These are phyloP conservation scores for Piscicola geometra DNA, from an alignment of 2,888 invertebrate species.

Conservation along the genomic window DNA sequence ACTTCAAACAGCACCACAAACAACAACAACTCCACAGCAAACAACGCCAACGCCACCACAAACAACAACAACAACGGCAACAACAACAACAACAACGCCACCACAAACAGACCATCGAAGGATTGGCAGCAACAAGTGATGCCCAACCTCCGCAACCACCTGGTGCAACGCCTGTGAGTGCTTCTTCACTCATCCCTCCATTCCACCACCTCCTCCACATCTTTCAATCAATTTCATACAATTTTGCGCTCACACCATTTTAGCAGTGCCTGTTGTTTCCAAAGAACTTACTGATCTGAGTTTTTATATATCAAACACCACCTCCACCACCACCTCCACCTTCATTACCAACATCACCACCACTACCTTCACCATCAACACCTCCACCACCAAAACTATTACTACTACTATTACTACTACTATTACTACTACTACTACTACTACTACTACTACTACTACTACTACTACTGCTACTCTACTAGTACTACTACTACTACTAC, in stretches of 20 bases:
- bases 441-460: too few species aligned
- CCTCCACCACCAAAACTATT: too few species aligned
- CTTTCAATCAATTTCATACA: neutral
- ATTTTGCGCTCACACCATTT: neutral
- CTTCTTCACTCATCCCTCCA: neutral
- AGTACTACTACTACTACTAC: too few species aligned
- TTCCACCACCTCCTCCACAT: neutral
- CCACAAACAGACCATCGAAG: slow-evolving; percentile 59
- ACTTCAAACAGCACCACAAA: neutral
- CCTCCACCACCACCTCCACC: too few species aligned
- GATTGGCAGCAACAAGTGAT: slow-evolving; percentile 93
- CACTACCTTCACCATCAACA: too few species aligned
- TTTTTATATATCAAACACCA: neutral
- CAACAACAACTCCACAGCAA: neutral
- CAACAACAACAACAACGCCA: neutral
- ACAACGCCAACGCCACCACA: neutral
- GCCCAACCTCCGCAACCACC: slow-evolving; percentile 92
- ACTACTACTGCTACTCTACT: too few species aligned
- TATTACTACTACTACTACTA: too few species aligned
- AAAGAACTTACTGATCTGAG: neutral
- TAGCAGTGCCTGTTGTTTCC: neutral
- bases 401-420: too few species aligned
- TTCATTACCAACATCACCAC: too few species aligned
- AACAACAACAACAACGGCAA: neutral
- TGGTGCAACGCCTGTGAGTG: slow-evolving; percentile 90